Percentiles rank a stretch among this genome's conserved stretches.
phyloP scores from a whole-genome alignment of 2,888 invertebrate species.

The Candidula unifasciata region DNA sequence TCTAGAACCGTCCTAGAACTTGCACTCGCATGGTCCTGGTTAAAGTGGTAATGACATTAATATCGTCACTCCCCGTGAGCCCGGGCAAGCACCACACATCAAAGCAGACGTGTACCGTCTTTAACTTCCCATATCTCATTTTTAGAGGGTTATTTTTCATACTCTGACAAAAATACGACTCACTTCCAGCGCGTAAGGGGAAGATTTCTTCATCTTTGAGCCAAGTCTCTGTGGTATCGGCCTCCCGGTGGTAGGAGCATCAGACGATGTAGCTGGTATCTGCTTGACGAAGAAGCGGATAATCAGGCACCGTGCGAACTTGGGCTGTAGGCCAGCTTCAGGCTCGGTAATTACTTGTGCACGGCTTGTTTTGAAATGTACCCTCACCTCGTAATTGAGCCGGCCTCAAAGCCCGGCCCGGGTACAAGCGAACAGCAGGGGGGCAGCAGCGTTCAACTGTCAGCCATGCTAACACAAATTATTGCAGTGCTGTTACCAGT shows the following conservation, averaged over 20 bases:
- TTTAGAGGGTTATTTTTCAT: slow-evolving; percentile 40
- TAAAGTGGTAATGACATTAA: slow-evolving; percentile 34
- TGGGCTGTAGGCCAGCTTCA: neutral
- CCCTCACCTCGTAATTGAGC: too few species aligned
- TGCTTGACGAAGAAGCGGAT: neutral
- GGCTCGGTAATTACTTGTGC: too few species aligned
- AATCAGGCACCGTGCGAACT: slow-evolving; percentile 2
- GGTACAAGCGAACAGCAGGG: too few species aligned
- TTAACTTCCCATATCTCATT: slow-evolving; percentile 40
- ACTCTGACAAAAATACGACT: slow-evolving; percentile 32
- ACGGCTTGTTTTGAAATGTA: too few species aligned
- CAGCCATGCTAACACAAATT: too few species aligned
- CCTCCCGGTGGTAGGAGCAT: slow-evolving; percentile 4
- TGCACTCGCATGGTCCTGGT: slow-evolving; percentile 26
- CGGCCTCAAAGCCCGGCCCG: too few species aligned
- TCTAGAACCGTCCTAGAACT: neutral
- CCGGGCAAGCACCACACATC: slow-evolving; percentile 13
- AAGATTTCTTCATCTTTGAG: slow-evolving; percentile 5
- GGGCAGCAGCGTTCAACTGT: too few species aligned
- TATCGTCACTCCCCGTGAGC: slow-evolving; percentile 29
- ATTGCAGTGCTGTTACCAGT: too few species aligned
- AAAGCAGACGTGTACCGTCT: slow-evolving; percentile 28
- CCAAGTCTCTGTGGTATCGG: slow-evolving; percentile 10
- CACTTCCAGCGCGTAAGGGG: neutral
- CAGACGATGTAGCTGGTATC: neutral